phyloP scores from a whole-genome alignment of 2,888 invertebrate genomes.

The Hybos culiciformis region DNA sequence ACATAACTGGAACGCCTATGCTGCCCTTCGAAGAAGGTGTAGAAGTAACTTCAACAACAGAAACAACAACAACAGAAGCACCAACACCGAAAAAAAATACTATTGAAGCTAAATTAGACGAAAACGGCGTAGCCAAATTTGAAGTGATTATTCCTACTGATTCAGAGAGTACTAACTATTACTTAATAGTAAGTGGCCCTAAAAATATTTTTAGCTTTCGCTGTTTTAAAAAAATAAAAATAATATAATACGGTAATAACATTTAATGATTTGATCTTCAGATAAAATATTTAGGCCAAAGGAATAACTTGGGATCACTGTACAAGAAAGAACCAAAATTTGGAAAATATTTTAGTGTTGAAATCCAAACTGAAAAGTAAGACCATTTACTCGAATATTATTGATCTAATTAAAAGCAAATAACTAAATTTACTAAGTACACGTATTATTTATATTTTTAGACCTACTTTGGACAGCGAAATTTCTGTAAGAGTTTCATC shows the following conservation, averaged over 20 bases:
- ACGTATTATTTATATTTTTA: slow-evolving; percentile 25
- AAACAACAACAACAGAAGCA: no score
- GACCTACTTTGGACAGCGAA: slow-evolving; percentile 48
- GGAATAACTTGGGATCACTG: slow-evolving; percentile 19
- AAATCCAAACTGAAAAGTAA: slow-evolving; percentile 38
- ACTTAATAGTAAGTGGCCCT: slow-evolving; percentile 15
- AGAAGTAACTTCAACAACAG: no score
- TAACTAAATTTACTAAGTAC: not conserved
- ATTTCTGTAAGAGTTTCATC: slow-evolving; percentile 62
- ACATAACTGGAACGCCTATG: no score
- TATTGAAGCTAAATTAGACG: slow-evolving; percentile 37
- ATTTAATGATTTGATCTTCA: no score
- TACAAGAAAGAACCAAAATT: slow-evolving; percentile 62
- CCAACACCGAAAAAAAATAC: slow-evolving; percentile 32
- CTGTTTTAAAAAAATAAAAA: no score
- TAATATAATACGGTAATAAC: no score
- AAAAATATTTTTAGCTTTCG: no score
- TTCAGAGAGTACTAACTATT: slow-evolving; percentile 13
- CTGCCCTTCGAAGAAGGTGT: not conserved
- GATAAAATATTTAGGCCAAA: slow-evolving; percentile 6
- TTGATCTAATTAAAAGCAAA: no score
- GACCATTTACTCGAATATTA: no score
- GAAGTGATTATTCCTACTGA: slow-evolving; percentile 45
- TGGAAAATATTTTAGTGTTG: slow-evolving; percentile 22
- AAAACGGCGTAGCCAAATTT: slow-evolving; percentile 49